Evolutionary conservation across 2,113 vertebrate genomes (phyloP).

Genomic region (Falcunculus frontatus): DNA sequence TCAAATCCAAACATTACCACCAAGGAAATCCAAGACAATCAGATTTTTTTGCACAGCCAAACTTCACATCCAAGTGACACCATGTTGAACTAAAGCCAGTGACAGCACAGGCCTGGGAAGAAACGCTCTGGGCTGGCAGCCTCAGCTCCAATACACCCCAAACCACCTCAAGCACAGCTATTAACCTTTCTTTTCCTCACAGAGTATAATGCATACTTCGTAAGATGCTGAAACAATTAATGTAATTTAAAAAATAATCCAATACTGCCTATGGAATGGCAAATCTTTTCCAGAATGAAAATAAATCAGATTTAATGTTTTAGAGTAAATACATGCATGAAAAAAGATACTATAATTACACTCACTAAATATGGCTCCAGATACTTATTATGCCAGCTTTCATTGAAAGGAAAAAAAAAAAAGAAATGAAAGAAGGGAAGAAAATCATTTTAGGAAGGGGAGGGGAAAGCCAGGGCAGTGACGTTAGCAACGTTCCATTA

Average conservation of each 20-base stretch:
- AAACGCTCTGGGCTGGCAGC: background rate
- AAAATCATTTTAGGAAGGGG: background rate
- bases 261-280: background rate
- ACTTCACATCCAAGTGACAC: background rate
- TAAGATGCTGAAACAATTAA: background rate
- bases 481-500: background rate
- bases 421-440: background rate
- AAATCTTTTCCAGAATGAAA: background rate
- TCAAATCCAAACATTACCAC: background rate
- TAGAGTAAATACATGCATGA: background rate
- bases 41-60: background rate
- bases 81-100: background rate
- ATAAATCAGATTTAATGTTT: background rate
- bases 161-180: background rate
- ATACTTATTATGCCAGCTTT: background rate
- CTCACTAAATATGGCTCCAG: conserved; percentile 1
- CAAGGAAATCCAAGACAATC: background rate
- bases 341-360: conserved; percentile 38
- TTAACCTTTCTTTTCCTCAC: background rate
- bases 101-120: background rate
- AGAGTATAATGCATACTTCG: background rate
- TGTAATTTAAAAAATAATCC: background rate
- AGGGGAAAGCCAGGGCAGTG: background rate
- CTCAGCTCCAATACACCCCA: background rate
- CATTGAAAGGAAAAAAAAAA: background rate